Percentiles rank a stretch among this genome's conserved stretches.
These are phyloP conservation scores for Delichon dasypus DNA, from an alignment of 2,797 vertebrate genomes.

Conservation along the genomic window DNA sequence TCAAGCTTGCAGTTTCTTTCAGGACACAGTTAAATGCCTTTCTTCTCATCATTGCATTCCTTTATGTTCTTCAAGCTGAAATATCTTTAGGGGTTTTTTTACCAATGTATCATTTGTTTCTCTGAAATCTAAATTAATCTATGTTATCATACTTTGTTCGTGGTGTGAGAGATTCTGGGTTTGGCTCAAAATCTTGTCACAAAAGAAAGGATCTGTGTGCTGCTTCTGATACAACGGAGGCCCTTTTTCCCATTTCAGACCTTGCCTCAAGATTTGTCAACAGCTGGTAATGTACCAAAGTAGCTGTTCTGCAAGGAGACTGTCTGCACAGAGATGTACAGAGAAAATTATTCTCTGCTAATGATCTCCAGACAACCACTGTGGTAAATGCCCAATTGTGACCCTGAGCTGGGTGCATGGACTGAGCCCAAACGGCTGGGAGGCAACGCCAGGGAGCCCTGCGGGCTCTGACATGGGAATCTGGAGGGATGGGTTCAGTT, in stretches of 20 bases:
- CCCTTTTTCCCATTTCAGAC: background rate
- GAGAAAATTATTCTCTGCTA: background rate
- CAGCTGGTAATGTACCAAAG: background rate
- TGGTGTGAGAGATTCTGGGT: background rate
- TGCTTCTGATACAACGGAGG: background rate
- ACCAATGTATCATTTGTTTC: background rate
- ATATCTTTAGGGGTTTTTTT: background rate
- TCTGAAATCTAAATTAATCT: background rate
- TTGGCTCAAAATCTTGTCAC: background rate
- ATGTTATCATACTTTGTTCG: fast-evolving
- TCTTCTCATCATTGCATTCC: background rate
- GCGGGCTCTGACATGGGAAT: background rate
- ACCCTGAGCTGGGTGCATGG: background rate
- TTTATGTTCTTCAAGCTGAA: background rate
- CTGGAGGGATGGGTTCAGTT: background rate
- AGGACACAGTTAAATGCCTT: background rate
- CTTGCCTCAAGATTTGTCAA: background rate
- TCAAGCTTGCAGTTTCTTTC: background rate
- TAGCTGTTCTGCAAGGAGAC: background rate
- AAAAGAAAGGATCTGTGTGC: background rate
- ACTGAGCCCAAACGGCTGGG: background rate
- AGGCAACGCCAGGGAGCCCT: fast-evolving
- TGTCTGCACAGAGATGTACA: background rate
- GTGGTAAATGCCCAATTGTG: background rate
- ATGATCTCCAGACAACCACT: background rate